Evolutionary conservation across 2,113 vertebrate genomes (phyloP), one percentile per base, ranked within the genome.

Genomic region (Dendrocopos noguchii): DNA sequence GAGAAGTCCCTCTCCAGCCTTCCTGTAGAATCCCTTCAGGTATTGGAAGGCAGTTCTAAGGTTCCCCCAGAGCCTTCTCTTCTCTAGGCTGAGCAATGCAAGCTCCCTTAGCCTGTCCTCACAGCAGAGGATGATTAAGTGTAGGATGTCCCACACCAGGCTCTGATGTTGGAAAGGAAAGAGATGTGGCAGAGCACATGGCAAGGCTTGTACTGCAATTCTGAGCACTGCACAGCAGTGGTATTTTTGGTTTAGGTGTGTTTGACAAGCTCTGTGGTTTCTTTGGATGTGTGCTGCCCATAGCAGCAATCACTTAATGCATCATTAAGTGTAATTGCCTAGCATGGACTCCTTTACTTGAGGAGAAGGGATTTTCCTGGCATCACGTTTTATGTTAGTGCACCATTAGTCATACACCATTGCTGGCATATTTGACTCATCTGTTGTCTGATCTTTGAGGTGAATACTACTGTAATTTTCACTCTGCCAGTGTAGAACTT

Each of bases 391-490:
- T 89, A 36, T 79, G 8, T 90, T 92, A 94, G 71, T 73, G 74
- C 6, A 3, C 61, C 88, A 91, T 97, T 96, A 96, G 87, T 96
- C 90, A 95, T 70, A 84, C 91, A 77, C 72, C 34, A 19, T 80
- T 94, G 75, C 88, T 88, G 94, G 59, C 80, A 64, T 53, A 50
- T 95, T 95, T 97, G 91, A 93, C 81, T 97, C 94, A 73, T 94
- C 97, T 97, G 87, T 95, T 94, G 55, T 97, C 84, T 94, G 86
- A 96, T 85, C 33, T 91, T 96, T 94, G 74, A 88, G 72, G 63
- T 85, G 87, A 96, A 93, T 88, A 66, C 44, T 82, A 91, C 87
- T 94, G 93, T 91, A 97, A 97, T 97, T 97, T 97, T 94, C 87
- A 79, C 84, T 71, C 66, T 80, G 90, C 77, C 96, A 91, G 70